Base-by-base conservation (phyloP, 1,140 invertebrate genomes). In the Nymphalis io region DNA sequence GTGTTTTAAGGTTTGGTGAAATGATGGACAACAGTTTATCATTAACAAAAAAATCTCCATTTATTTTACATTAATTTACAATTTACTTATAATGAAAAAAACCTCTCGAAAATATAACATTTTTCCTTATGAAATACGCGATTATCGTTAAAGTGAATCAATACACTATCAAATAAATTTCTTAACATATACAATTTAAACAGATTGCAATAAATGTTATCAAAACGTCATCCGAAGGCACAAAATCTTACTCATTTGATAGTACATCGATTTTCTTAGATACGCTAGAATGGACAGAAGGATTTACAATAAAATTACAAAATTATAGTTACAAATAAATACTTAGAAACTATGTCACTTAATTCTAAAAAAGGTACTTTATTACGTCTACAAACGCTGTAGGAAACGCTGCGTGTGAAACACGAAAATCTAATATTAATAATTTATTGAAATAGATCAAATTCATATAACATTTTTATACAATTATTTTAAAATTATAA, bases 31-130 rank as follows among this genome's bases (percentile, higher is more conserved):
- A 51, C 23, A 21, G 21, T 55, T 65, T 80, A 83, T 82, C 78
- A 66, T 85, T 87, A 90, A 89, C 86, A 90, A 89, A 88, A 86
- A 84, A 88, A 89, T 90, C 84, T 88, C 87, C 79, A 73, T 90
- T 91, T 88, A 89, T 89, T 91, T 91, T 91, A 91, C 89, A 89
- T 88, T 87, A 91, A 88, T 91, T 90, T 91, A 91, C 89, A 91
- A 80, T 83, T 84, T 83, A 88, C 78, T 85, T 82, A 87, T 74
- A 79, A 76, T 80, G 76, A 80, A 82, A 27, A 62, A 85, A 84
- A 86, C 84, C 78, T 83, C 82, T 81, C 73, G 82, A 87, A 87
- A 86, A 87, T 85, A 84, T 86, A 88, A 89, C 83, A 83, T 84
- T 79, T 80, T 73, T 76, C 60, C 74, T 76, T 81, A 80, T 51